These are phyloP conservation scores for Mobula birostris DNA, from an alignment of 2,113 vertebrate species.

Conservation along the genomic window DNA sequence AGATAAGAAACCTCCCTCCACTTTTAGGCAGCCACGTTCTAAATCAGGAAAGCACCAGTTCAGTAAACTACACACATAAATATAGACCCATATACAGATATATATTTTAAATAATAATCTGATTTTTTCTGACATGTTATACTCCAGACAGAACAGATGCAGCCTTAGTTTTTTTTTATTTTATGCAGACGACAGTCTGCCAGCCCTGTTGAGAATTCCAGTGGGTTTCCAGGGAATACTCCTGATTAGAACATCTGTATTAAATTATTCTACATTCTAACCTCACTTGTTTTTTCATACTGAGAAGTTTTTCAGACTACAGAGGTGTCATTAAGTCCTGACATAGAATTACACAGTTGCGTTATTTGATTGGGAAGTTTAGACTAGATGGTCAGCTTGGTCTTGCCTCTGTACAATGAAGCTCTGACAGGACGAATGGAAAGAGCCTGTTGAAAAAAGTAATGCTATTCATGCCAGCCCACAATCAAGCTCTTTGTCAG, in stretches of 20 bases:
- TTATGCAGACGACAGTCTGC: not conserved
- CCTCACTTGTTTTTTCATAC: conserved; percentile 34
- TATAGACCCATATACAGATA: not conserved
- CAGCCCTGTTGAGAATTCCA: not conserved
- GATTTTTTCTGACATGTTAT: not conserved
- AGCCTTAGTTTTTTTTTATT: not conserved
- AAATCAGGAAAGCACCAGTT: not conserved
- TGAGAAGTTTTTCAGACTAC: conserved; percentile 30
- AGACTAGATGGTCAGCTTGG: conserved; percentile 35
- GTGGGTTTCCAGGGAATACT: conserved; percentile 13
- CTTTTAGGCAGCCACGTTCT: not conserved
- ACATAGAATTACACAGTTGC: conserved; percentile 30
- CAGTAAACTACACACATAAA: not conserved
- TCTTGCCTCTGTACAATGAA: conserved; percentile 29
- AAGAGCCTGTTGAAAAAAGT: conserved; percentile 31
- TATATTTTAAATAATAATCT: conserved; percentile 19
- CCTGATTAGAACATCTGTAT: conserved; percentile 35
- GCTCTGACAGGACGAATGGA: conserved; percentile 25
- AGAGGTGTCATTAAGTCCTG: conserved; percentile 29
- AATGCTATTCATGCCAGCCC: conserved; percentile 26
- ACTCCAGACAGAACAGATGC: not conserved
- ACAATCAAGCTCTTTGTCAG: conserved; percentile 38
- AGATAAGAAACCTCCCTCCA: not conserved
- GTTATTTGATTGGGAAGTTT: conserved; percentile 37
- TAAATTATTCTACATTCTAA: conserved; percentile 34